Conservation (phyloP, 2,113 vertebrate genomes). For the Charadrius vociferus region DNA sequence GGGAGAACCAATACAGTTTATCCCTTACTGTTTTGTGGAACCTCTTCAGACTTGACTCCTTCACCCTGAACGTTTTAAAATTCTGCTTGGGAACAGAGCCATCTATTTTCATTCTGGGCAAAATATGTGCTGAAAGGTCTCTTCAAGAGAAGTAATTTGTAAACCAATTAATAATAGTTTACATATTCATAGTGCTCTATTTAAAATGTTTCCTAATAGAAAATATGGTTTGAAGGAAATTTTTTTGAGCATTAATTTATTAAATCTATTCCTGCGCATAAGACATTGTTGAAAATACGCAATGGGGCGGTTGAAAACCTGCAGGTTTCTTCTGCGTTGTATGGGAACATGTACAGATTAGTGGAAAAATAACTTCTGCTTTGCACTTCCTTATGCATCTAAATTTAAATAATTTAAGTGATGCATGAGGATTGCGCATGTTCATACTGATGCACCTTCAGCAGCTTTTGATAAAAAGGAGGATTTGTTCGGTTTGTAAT, state of each 20-base stretch:
- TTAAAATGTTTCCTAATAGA: background rate
- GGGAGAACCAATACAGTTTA: background rate
- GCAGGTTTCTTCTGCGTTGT: background rate
- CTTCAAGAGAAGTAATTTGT: background rate
- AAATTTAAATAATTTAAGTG: background rate
- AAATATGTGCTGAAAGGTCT: background rate
- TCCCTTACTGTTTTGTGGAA: background rate
- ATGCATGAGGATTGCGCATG: background rate
- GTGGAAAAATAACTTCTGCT: background rate
- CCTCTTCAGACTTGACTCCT: background rate
- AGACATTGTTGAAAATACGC: background rate
- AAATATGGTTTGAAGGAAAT: background rate
- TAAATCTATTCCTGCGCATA: background rate
- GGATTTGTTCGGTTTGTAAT: background rate
- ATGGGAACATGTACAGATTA: background rate
- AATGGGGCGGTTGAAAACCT: background rate
- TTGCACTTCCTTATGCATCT: background rate
- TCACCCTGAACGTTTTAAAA: background rate
- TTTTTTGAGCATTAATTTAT: background rate
- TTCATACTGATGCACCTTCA: background rate
- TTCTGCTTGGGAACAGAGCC: background rate
- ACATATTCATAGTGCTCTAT: background rate
- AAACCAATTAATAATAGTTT: background rate
- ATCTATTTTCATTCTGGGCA: background rate
- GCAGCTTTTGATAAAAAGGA: background rate